Conservation (phyloP, 1,140 invertebrate species). For the Anagrus nilaparvatae region DNA sequence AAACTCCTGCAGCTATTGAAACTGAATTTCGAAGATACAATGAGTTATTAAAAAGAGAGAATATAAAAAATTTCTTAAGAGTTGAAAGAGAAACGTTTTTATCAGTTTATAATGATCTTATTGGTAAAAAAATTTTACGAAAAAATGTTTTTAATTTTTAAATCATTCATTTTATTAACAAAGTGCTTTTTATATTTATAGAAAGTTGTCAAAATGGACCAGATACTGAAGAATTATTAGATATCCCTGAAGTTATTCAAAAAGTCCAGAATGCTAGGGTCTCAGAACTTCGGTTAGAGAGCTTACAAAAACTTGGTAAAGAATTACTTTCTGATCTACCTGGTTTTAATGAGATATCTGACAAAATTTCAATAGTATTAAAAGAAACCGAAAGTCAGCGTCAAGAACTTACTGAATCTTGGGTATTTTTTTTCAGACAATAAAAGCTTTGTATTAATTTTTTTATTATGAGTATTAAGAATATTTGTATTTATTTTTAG, state of each 20-base stretch:
- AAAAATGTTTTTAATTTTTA: not conserved
- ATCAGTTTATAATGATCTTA: slow-evolving; percentile 60
- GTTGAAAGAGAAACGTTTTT: slow-evolving; percentile 76
- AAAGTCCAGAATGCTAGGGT: slow-evolving; percentile 32
- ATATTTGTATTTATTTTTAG: too few relatives aligned
- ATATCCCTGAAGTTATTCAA: slow-evolving; percentile 33
- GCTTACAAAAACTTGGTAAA: slow-evolving; percentile 30
- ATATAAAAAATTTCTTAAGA: slow-evolving; percentile 54
- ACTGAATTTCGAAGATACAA: slow-evolving; percentile 63
- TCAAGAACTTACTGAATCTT: slow-evolving; percentile 46
- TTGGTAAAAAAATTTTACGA: slow-evolving; percentile 21
- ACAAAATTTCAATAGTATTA: slow-evolving; percentile 23
- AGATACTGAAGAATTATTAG: slow-evolving; percentile 31
- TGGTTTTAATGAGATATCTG: slow-evolving; percentile 27
- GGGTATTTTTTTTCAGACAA: slow-evolving; percentile 35
- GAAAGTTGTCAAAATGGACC: slow-evolving; percentile 27
- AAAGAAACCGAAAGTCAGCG: slow-evolving; percentile 28
- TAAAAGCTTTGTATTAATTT: not conserved
- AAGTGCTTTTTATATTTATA: too few relatives aligned
- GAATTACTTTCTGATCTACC: slow-evolving; percentile 34
- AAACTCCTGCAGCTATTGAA: slow-evolving; percentile 48
- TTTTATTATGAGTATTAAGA: not conserved
- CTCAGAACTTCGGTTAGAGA: slow-evolving; percentile 30
- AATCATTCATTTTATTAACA: not conserved
- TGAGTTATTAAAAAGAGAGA: slow-evolving; percentile 58